Percentiles rank a stretch among this genome's conserved stretches.
phyloP scores from a whole-genome alignment of 1,140 invertebrate species.

The Neocloeon triangulifer region DNA sequence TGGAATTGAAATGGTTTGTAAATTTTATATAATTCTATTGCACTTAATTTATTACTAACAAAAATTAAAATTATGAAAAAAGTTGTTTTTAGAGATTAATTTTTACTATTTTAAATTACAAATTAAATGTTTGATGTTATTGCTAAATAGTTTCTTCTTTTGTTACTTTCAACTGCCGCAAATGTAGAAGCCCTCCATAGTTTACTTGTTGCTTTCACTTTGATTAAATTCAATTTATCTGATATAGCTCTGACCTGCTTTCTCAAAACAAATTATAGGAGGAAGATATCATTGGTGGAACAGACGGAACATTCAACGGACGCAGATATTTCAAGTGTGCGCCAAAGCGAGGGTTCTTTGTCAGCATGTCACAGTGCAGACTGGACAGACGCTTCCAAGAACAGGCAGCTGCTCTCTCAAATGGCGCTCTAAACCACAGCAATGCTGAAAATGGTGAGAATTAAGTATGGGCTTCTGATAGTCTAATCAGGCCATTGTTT shows the following conservation, averaged over 20 bases:
- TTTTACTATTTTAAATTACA: slow-evolving; percentile 4
- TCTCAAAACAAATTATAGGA: slow-evolving; percentile 23
- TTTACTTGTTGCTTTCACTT: not conserved
- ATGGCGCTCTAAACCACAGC: slow-evolving; percentile 20
- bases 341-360: slow-evolving; percentile 48
- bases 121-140: slow-evolving; percentile 1
- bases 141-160: not conserved
- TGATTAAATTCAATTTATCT: not conserved
- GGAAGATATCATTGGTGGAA: slow-evolving; percentile 41
- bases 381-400: slow-evolving; percentile 48
- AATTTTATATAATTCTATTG: slow-evolving; percentile 1
- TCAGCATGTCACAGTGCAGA: slow-evolving; percentile 49
- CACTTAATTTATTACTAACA: not conserved
- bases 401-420: no score
- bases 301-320: slow-evolving; percentile 54
- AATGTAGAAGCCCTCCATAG: not conserved
- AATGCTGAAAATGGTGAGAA: slow-evolving; percentile 6
- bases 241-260: not conserved
- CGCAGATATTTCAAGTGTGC: slow-evolving; percentile 45
- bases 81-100: slow-evolving; percentile 6
- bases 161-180: no score
- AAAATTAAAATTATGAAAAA: not conserved
- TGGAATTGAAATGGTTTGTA: slow-evolving; percentile 37
- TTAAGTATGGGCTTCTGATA: no score
- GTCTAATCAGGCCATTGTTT: no score